Evolutionary conservation across 2,797 vertebrate species (phyloP), one percentile per base, ranked within the genome.

Genomic region (Crenichthys baileyi): DNA sequence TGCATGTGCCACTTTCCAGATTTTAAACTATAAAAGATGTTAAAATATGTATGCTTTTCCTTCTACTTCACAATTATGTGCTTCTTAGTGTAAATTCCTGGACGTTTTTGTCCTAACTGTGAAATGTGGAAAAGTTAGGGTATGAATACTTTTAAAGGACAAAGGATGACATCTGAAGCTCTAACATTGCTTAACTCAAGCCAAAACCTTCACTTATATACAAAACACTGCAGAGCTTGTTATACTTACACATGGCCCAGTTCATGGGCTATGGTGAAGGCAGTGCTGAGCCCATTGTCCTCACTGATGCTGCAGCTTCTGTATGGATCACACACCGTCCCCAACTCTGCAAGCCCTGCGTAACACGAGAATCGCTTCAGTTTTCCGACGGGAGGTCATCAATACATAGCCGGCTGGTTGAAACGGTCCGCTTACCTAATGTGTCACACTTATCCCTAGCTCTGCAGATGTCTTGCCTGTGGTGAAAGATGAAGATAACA

Each of bases 221-320:
- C 15, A 58, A 68, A 18, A 76, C 83, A 83, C n/a, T 76, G 61
- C 50, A 46, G 44, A 80, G 77, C 61, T 70, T 15, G 73, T 58
- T 86, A 84, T 86, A 96, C 98, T 96, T 96, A 99, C 98, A 99
- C 98, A 73, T 99, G 98, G 89, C 98, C 98, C 83, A 99, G 97
- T 90, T 99, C 98, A 81, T 99, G 98, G 84, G 98, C 98, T 67
- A 99, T 98, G 50, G 98, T 99, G 92, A 99, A 99, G 7, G 98
- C 98, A 1, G 98, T 99, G 91, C 98, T 99, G 80, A 99, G 92
- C 68, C 98, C 98, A 0, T 97, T 99, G 83, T 99, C 98, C 93
- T 99, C 98, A 60, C 97, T 99, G 89, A 99, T 99, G 74, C 98
- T 99, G 92, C 98, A 99, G 92, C 98, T 99, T 90, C 98, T 96